Conservation (phyloP, 1,140 invertebrate species). For the Ganaspis sp. region DNA sequence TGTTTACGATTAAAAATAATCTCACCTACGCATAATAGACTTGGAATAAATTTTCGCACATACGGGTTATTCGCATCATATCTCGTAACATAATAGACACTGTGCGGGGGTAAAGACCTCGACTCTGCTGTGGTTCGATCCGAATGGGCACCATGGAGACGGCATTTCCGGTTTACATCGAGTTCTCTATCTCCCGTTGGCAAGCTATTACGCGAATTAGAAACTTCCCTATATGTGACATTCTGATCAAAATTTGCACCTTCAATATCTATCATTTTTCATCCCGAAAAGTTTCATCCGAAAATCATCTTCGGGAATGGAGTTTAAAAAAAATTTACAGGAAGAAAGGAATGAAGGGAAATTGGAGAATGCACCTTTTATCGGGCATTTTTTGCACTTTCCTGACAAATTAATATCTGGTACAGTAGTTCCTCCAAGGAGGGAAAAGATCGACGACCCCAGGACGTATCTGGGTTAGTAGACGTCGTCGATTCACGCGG, state of each 20-base stretch:
- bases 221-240: slow-evolving; percentile 47
- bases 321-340: background rate
- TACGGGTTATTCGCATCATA: slow-evolving; percentile 54
- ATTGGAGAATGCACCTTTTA: background rate
- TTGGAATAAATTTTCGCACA: slow-evolving; percentile 46
- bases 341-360: slow-evolving; percentile 13
- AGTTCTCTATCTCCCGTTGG: slow-evolving; percentile 52
- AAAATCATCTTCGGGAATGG: background rate
- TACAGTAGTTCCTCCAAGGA: slow-evolving; percentile 67
- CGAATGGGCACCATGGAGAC: slow-evolving; percentile 65
- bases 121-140: slow-evolving; percentile 55
- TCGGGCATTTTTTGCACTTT: slow-evolving; percentile 36
- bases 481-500: slow-evolving; percentile 74
- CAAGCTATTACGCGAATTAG: slow-evolving; percentile 67
- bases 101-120: slow-evolving; percentile 58
- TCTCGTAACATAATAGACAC: slow-evolving; percentile 66
- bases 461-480: slow-evolving; percentile 76
- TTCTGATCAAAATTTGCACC: background rate
- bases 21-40: background rate
- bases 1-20: slow-evolving; percentile 18
- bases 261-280: too few relatives aligned
- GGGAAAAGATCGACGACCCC: slow-evolving; percentile 75
- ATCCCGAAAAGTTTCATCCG: too few relatives aligned
- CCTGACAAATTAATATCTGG: slow-evolving; percentile 72
- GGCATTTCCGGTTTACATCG: slow-evolving; percentile 69